Conservation (phyloP, 2,113 vertebrate genomes). For the Uria lomvia region DNA sequence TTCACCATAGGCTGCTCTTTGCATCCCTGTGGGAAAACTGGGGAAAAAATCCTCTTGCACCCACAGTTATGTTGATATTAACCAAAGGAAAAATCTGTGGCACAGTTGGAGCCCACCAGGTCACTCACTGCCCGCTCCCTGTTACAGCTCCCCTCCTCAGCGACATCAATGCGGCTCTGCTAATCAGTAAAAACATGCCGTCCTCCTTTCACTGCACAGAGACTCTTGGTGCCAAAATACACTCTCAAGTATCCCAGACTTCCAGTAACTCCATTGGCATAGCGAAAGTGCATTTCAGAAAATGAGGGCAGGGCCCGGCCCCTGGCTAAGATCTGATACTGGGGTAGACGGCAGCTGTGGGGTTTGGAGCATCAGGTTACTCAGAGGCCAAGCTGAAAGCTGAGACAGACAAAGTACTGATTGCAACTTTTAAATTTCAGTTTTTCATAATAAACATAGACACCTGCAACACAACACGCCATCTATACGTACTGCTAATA, state of each 20-base stretch:
- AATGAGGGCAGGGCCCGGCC: neutral
- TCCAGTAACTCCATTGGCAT: neutral
- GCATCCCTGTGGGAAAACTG: neutral
- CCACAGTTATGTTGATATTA: neutral
- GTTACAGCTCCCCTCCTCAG: neutral
- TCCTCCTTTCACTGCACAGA: neutral
- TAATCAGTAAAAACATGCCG: neutral
- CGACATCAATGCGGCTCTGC: neutral
- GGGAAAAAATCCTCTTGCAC: neutral
- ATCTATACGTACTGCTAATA: neutral
- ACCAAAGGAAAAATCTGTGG: neutral
- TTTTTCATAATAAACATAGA: conserved; percentile 39
- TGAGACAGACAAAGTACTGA: neutral
- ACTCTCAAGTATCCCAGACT: neutral
- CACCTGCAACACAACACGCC: conserved; percentile 35
- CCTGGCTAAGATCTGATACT: neutral
- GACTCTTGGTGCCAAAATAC: neutral
- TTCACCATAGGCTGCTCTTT: neutral
- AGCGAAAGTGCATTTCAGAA: neutral
- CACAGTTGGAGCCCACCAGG: neutral
- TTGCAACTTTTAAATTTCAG: neutral
- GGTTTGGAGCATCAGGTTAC: conserved; percentile 23
- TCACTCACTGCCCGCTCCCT: neutral
- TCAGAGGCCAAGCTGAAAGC: neutral
- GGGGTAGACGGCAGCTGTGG: neutral